Conservation (phyloP, 2,113 vertebrate genomes). For the Sebastes fasciatus region DNA sequence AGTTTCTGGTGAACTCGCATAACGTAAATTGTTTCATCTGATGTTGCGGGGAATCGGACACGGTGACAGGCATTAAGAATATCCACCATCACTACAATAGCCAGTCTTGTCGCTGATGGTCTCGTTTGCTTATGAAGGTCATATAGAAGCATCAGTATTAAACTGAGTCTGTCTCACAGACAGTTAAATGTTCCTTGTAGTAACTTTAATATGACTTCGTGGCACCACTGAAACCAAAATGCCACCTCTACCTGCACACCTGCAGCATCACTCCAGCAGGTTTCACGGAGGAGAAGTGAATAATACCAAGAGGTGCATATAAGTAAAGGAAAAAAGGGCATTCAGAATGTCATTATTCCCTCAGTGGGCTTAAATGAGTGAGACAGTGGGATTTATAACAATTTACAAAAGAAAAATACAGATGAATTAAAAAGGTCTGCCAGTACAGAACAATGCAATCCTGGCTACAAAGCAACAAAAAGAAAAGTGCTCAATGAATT, state of each 20-base stretch:
- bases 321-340: not conserved
- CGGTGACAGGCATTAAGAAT: too few species aligned
- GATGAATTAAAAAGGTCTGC: not conserved
- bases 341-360: not conserved
- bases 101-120: too few species aligned
- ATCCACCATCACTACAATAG: too few species aligned
- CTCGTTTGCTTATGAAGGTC: too few species aligned
- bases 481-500: slow-evolving; percentile 58
- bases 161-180: not conserved
- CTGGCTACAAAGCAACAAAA: slow-evolving; percentile 17
- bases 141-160: too few species aligned
- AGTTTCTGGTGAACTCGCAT: too few species aligned
- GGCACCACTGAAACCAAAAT: not conserved
- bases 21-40: too few species aligned
- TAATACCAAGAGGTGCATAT: not conserved
- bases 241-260: slow-evolving; percentile 6
- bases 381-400: slow-evolving; percentile 11
- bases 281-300: not conserved
- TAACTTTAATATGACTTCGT: not conserved
- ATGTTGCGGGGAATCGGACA: too few species aligned
- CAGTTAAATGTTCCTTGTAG: not conserved
- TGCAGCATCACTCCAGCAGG: not conserved
- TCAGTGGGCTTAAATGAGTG: slow-evolving; percentile 4
- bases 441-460: not conserved
- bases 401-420: slow-evolving; percentile 29